These are phyloP conservation scores for Paracanthobrama guichenoti DNA, from an alignment of 2,113 vertebrate genomes.

Conservation along the genomic window DNA sequence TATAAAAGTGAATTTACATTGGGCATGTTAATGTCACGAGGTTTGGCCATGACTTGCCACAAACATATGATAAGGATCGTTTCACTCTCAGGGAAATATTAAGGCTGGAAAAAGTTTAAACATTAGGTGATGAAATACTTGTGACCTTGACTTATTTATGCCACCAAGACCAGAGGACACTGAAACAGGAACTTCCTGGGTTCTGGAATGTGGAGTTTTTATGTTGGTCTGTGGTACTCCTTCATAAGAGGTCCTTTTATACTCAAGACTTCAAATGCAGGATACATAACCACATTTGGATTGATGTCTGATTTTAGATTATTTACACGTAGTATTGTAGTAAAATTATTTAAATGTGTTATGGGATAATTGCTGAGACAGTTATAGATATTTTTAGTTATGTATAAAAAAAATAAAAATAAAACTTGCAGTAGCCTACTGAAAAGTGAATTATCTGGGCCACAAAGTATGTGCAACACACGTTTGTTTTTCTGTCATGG, in stretches of 20 bases:
- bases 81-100: background rate
- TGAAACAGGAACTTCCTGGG: background rate
- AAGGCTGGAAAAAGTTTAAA: conserved; percentile 1
- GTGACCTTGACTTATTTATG: background rate
- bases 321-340: background rate
- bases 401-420: background rate
- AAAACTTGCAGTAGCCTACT: background rate
- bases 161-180: conserved; percentile 7
- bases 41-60: background rate
- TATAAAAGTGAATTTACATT: background rate
- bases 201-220: background rate
- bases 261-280: background rate
- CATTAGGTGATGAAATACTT: background rate
- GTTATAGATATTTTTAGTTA: background rate
- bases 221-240: background rate
- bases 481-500: background rate
- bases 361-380: background rate
- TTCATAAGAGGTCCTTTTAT: background rate
- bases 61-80: background rate
- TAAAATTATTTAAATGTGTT: background rate
- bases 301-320: background rate
- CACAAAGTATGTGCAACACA: background rate
- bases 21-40: background rate
- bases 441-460: background rate
- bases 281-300: no score